phyloP scores from a whole-genome alignment of 2,797 vertebrate genomes.

The Tragelaphus eurycerus region DNA sequence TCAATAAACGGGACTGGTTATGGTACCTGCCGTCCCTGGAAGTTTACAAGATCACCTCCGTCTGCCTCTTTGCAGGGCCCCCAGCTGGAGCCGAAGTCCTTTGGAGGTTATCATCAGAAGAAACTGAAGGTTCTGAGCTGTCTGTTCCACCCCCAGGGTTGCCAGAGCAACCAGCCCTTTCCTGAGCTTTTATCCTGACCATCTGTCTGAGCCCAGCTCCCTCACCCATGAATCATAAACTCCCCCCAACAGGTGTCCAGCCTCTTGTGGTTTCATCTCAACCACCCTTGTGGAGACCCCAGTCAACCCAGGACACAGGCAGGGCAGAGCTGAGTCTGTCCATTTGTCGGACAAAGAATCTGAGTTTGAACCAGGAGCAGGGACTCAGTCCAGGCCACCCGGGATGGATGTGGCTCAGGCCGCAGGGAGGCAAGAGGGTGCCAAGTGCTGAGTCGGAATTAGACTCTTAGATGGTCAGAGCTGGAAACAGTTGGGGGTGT shows the following conservation, averaged over 20 bases:
- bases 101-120: neutral
- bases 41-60: neutral
- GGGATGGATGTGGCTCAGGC: neutral
- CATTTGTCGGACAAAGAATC: neutral
- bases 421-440: neutral
- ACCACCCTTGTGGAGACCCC: neutral
- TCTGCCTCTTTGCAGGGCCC: neutral
- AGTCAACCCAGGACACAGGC: neutral
- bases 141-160: neutral
- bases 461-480: neutral
- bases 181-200: accelerated
- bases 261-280: accelerated
- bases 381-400: neutral
- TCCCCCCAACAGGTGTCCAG: neutral
- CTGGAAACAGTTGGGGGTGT: neutral
- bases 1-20: neutral
- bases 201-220: neutral
- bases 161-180: neutral
- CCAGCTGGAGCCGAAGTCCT: neutral
- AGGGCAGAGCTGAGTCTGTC: neutral
- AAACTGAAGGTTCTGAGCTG: neutral
- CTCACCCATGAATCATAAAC: neutral
- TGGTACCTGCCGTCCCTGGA: too few relatives aligned
- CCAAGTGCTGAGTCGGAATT: neutral
- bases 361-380: neutral